Evolutionary conservation across 2,113 vertebrate species (phyloP), one percentile per base, ranked within the genome.

Genomic region (Burhinus oedicnemus): DNA sequence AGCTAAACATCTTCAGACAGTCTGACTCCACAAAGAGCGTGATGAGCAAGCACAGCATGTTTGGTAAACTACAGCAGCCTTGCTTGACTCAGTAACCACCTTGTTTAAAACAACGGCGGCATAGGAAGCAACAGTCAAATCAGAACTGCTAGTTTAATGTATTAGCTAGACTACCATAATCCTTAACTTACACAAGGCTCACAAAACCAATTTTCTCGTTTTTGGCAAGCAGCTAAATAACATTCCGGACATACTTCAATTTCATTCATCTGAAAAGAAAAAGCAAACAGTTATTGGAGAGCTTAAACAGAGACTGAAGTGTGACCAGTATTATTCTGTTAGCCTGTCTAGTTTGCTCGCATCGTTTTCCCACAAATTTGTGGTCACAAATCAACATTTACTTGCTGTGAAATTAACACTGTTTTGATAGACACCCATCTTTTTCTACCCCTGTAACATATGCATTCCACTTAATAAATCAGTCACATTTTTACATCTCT

Each of bases 231-330:
- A 95, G 99, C 99, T 98, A 99, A 98, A 93, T 99, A 99, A 98
- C 99, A 99, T 98, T 99, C 99, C 88, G 99, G 99, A 98, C 99
- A 99, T n/a, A 99, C 99, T 98, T 99, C 99, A 47, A 99, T 99
- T 98, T 99, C 99, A 97, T 99, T 99, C 99, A 99, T 99, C 99
- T 99, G 97, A 44, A 98, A 98, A 95, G 87, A 90, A 83, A 97
- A 45, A 51, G 49, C 49, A 51, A 51, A 58, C 22, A 74, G 34
- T 82, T 88, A 92, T 6, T 72, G 30, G 9, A 76, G 57, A 91
- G 34, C 57, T 78, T 60, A 81, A 87, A 44, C n/a, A 66, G 27
- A 93, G 44, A 49, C 12, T 10, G 7, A 91, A 49, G 26, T 15
- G 8, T 26, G 12, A 68, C 55, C 20, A 74, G 12, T 68, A 10